A percentile compares a stretch with the other conserved stretches of the same genome.
Evolutionary conservation across 2,888 invertebrate genomes (phyloP).

Genomic region (Hirtodrosophila alboralis): DNA sequence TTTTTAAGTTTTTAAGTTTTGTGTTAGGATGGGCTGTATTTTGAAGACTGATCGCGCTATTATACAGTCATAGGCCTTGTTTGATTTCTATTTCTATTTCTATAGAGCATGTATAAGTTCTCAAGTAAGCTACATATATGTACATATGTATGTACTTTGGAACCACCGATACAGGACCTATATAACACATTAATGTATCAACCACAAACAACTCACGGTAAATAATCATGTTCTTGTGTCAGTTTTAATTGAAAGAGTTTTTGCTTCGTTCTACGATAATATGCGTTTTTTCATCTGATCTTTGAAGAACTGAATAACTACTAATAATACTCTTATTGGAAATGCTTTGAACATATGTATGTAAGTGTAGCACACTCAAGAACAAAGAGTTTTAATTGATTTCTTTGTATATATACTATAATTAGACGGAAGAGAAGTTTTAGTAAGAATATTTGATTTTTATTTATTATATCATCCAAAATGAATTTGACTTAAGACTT

Average conservation of each 20-base stretch:
- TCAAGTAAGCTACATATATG: constrained; percentile 10
- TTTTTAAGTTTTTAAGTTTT: background rate
- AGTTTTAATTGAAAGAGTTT: too few species aligned
- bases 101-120: background rate
- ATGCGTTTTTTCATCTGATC: too few species aligned
- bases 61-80: constrained; percentile 5
- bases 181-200: constrained; percentile 15
- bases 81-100: too few species aligned
- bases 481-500: constrained; percentile 1
- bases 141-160: constrained; percentile 12
- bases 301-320: too few species aligned
- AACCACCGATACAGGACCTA: constrained; percentile 33
- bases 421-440: too few species aligned
- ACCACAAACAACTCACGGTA: constrained; percentile 1
- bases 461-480: background rate
- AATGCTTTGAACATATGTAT: background rate
- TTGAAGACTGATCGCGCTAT: constrained; percentile 23
- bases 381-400: too few species aligned
- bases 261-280: too few species aligned
- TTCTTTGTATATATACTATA: too few species aligned
- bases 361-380: too few species aligned
- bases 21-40: constrained; percentile 2
- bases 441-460: background rate
- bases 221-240: background rate
- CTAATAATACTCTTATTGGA: background rate